Base-by-base conservation (phyloP, 2,113 vertebrate species). In the Mungos mungo region DNA sequence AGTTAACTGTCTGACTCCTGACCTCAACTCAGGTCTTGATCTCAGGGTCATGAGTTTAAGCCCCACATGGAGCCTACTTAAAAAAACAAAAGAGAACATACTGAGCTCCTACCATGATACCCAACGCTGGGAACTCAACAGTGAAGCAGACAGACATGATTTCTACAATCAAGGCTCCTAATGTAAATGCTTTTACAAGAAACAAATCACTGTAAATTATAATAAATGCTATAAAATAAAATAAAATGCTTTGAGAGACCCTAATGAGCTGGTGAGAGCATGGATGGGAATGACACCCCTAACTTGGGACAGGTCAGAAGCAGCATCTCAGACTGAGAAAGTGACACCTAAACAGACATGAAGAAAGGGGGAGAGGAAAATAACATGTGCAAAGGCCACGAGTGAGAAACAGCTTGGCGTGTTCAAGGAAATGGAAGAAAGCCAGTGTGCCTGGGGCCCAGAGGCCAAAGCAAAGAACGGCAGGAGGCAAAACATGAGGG, bases 161-260 rank as follows among this genome's bases (percentile, higher is more conserved):
- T 93, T 71, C 69, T 92, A 63, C 13, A 92, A 76, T 84, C 54
- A 76, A 88, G 9, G 0, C 68, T 84, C 63, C 25, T 72, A 87
- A 52, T 54, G 15, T 95, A 92, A 97, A 76, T 63, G 47, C 63
- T 60, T 92, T 96, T 82, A 96, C 2, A 93, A 84, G 63, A 85
- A 86, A 57, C 19, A 96, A 95, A 50, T 74, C 45, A 88, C 47
- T 86, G 68, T 74, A 95, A 97, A 84, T 89, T 94, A 74, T 7
- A 90, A 38, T 15, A 94, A 93, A n/a, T 80, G 54, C 29, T 63
- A 57, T 57, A 11, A 79, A 89, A 81, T 82, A 57, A 93, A 87
- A 60, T 63, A 71, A 41, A 35, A 63, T 69, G 9, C 47, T 93
- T n/a, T 83, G 23, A 83, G 74, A 96, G 69, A 84, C 11, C 47